These are phyloP conservation scores for Proteles cristata DNA, from an alignment of 2,113 vertebrate genomes.

Conservation along the genomic window DNA sequence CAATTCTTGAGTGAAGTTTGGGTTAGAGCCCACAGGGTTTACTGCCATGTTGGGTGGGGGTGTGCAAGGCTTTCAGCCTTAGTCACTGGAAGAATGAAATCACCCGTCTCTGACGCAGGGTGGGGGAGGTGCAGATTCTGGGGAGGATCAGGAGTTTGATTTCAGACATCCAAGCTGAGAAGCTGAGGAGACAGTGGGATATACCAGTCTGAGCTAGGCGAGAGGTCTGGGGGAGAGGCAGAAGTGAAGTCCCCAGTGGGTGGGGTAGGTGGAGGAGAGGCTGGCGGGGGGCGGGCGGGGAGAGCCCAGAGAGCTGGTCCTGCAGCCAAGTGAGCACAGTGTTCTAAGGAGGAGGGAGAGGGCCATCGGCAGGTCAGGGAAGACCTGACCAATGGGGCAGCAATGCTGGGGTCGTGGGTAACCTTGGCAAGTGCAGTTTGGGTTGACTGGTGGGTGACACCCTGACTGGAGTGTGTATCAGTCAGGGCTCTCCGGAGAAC, in stretches of 20 bases:
- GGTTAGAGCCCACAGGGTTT: not conserved
- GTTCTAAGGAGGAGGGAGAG: too few relatives aligned
- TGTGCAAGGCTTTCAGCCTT: not conserved
- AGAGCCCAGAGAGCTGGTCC: not conserved
- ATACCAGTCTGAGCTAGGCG: fast-evolving
- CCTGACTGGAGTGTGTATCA: not conserved
- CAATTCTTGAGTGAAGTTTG: not conserved
- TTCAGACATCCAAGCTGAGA: not conserved
- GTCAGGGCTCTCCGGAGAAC: not conserved
- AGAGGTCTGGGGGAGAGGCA: not conserved
- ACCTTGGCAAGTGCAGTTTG: not conserved
- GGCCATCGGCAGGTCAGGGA: not conserved
- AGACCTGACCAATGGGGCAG: not conserved
- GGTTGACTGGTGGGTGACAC: fast-evolving
- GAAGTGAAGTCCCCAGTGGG: not conserved
- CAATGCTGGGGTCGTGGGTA: fast-evolving
- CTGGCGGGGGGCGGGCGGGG: not conserved
- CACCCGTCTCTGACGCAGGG: fast-evolving
- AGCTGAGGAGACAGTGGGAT: not conserved
- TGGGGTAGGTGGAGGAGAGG: not conserved
- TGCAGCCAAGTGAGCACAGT: not conserved
- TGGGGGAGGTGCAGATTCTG: not conserved
- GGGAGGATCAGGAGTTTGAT: not conserved
- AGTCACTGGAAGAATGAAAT: not conserved
- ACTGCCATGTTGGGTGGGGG: not conserved